phyloP scores from a whole-genome alignment of 2,888 invertebrate genomes.

The Abrostola triplasia region DNA sequence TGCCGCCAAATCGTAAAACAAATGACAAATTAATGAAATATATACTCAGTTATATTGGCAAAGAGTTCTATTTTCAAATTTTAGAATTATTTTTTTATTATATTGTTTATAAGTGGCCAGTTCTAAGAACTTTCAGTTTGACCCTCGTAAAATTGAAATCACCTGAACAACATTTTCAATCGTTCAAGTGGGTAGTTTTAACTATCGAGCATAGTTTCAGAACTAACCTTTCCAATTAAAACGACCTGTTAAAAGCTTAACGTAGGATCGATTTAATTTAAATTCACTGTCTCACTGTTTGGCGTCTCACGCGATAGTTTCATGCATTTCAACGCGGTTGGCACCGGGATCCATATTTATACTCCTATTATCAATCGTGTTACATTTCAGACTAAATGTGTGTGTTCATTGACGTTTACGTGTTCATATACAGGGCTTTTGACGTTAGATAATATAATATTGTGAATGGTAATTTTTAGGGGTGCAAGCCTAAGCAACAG shows the following conservation, averaged over 20 bases:
- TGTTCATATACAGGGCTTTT: neutral
- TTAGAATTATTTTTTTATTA: too few relatives aligned
- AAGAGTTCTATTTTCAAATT: too few relatives aligned
- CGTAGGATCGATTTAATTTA: constrained; percentile 15
- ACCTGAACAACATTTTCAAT: too few relatives aligned
- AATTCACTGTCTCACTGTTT: constrained; percentile 26
- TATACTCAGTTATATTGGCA: too few relatives aligned
- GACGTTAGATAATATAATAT: neutral
- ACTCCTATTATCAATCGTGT: neutral
- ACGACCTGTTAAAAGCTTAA: constrained; percentile 4
- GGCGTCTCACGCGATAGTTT: constrained; percentile 37
- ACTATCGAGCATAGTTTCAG: too few relatives aligned
- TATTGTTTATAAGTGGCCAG: too few relatives aligned
- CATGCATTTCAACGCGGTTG: constrained; percentile 3
- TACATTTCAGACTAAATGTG: neutral
- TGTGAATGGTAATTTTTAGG: neutral
- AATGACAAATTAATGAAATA: too few relatives aligned
- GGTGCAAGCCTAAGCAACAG: too few relatives aligned
- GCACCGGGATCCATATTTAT: neutral
- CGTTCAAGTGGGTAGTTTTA: too few relatives aligned
- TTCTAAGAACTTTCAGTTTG: too few relatives aligned
- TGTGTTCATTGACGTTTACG: neutral
- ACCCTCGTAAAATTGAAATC: too few relatives aligned
- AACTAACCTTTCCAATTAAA: neutral
- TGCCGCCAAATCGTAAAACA: too few relatives aligned